phyloP scores from a whole-genome alignment of 2,113 vertebrate species.

The Eulemur macaco region DNA sequence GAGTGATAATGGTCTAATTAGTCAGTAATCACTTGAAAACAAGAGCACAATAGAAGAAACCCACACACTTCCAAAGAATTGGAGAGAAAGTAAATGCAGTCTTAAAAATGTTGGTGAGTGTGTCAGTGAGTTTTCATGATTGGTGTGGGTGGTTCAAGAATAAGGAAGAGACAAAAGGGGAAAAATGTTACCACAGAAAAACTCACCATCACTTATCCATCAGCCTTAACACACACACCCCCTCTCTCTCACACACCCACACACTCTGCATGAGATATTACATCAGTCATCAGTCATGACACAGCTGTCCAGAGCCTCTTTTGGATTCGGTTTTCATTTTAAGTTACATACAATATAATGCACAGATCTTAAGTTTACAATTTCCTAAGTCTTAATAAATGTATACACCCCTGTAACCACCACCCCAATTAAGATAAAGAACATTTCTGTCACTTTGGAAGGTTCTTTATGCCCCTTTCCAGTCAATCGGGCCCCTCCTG shows the following conservation, averaged over 20 bases:
- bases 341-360: not conserved
- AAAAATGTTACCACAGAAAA: slow-evolving; percentile 13
- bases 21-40: slow-evolving; percentile 35
- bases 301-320: not conserved
- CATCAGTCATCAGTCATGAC: not conserved
- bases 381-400: slow-evolving; percentile 19
- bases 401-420: not conserved
- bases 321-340: not conserved
- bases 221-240: not conserved
- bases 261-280: not conserved
- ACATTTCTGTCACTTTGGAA: not conserved
- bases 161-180: not conserved
- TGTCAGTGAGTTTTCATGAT: not conserved
- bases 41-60: slow-evolving; percentile 44
- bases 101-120: slow-evolving; percentile 24
- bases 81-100: slow-evolving; percentile 20
- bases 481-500: not conserved
- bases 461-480: not conserved
- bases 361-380: not conserved
- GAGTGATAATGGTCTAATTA: slow-evolving; percentile 54
- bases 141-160: slow-evolving; percentile 12
- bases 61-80: slow-evolving; percentile 41
- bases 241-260: not conserved
- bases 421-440: not conserved
- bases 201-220: not conserved